A percentile compares a stretch with the other conserved stretches of the same genome.
phyloP scores from a whole-genome alignment of 2,113 vertebrate species.

The Ranitomeya variabilis region DNA sequence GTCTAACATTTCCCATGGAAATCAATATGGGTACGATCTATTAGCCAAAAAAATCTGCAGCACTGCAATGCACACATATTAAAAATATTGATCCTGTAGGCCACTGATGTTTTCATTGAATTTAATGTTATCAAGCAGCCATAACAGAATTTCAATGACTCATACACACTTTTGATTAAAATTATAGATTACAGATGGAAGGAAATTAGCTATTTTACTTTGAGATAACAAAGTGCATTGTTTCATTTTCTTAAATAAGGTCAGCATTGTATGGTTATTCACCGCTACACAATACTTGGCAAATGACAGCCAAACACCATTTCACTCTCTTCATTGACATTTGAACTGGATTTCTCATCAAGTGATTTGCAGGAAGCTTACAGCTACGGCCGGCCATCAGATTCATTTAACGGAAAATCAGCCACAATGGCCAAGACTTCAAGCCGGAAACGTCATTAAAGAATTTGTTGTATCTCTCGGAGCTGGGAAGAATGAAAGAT shows the following conservation, averaged over 20 bases:
- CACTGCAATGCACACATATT: slow-evolving; percentile 82
- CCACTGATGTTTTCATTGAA: slow-evolving; percentile 79
- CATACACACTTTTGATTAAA: slow-evolving; percentile 86
- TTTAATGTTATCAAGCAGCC: slow-evolving; percentile 83
- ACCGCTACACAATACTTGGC: slow-evolving; percentile 53
- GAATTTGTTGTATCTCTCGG: not conserved
- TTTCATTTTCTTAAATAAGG: slow-evolving; percentile 71
- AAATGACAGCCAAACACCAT: slow-evolving; percentile 25
- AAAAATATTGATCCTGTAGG: slow-evolving; percentile 83
- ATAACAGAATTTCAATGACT: slow-evolving; percentile 81
- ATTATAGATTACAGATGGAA: slow-evolving; percentile 78
- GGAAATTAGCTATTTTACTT: slow-evolving; percentile 72
- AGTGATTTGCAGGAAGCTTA: slow-evolving; percentile 36
- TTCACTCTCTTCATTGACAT: slow-evolving; percentile 55
- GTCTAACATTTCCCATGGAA: slow-evolving; percentile 91
- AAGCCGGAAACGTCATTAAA: not conserved
- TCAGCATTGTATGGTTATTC: slow-evolving; percentile 68
- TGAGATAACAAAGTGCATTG: slow-evolving; percentile 69
- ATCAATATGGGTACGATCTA: slow-evolving; percentile 92
- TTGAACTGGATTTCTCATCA: slow-evolving; percentile 58
- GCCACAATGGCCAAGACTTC: not conserved
- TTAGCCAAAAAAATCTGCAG: slow-evolving; percentile 88
- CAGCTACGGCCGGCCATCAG: not conserved
- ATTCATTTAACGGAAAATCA: slow-evolving; percentile 16
- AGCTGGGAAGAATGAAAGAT: not conserved